A percentile compares a stretch with the other conserved stretches of the same genome.
Conservation (phyloP, 2,888 invertebrate species). For the Eumacrocentrus americanus region DNA sequence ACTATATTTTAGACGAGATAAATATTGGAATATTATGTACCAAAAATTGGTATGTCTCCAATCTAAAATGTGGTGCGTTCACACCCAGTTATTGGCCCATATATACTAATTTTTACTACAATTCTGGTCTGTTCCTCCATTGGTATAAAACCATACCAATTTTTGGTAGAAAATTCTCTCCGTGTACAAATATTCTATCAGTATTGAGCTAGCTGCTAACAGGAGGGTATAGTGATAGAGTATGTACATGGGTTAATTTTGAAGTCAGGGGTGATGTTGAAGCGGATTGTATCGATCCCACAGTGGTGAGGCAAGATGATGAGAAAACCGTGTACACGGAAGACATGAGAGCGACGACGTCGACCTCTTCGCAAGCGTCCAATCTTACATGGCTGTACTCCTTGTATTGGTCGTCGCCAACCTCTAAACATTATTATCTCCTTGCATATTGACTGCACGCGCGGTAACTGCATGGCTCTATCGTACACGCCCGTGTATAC, state of each 20-base stretch:
- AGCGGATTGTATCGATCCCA: not conserved
- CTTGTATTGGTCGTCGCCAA: not conserved
- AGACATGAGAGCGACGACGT: not conserved
- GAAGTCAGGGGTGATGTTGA: not conserved
- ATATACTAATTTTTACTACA: too few species aligned
- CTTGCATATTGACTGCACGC: constrained; percentile 14
- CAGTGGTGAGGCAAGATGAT: not conserved
- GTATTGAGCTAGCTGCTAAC: not conserved
- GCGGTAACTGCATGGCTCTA: constrained; percentile 3
- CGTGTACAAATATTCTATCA: too few species aligned
- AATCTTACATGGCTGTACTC: not conserved
- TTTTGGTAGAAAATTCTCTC: too few species aligned
- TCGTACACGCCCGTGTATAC: not conserved
- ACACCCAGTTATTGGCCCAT: too few species aligned
- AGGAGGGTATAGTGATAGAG: not conserved
- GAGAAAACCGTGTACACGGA: too few species aligned
- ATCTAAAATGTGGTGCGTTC: too few species aligned
- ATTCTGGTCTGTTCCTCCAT: too few species aligned
- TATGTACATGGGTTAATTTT: not conserved
- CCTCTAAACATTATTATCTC: constrained; percentile 12
- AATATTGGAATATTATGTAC: too few species aligned
- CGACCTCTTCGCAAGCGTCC: not conserved
- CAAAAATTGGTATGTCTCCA: too few species aligned
- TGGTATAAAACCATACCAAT: too few species aligned
- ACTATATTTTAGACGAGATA: not conserved